phyloP scores from a whole-genome alignment of 2,113 vertebrate species.

The Centropus bengalensis region DNA sequence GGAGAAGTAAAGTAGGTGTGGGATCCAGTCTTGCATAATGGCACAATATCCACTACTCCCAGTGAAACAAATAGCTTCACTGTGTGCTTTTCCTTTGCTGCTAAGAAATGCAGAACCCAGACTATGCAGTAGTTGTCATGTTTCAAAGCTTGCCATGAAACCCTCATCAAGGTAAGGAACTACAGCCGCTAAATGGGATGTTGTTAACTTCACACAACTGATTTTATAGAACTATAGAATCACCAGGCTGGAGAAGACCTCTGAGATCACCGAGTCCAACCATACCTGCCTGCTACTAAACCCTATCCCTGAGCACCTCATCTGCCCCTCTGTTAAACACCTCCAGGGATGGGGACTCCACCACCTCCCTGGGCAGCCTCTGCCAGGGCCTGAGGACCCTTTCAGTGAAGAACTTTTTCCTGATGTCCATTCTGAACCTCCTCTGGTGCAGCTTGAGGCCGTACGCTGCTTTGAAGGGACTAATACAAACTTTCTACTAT shows the following conservation, averaged over 20 bases:
- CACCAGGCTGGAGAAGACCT: too few species aligned
- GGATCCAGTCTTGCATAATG: neutral
- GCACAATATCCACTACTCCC: fast-evolving
- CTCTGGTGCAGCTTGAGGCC: neutral
- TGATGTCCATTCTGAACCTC: too few species aligned
- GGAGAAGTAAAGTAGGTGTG: neutral
- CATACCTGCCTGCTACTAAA: too few species aligned
- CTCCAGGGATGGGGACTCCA: too few species aligned
- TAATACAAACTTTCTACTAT: neutral
- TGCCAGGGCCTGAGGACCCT: too few species aligned
- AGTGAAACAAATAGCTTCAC: neutral
- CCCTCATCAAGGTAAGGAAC: neutral
- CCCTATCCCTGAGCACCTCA: too few species aligned
- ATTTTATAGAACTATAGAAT: neutral
- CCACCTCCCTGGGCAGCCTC: too few species aligned
- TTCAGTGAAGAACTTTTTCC: too few species aligned
- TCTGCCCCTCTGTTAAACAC: too few species aligned
- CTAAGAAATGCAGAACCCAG: neutral
- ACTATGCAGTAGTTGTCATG: neutral
- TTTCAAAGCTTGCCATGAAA: neutral
- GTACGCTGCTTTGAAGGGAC: neutral
- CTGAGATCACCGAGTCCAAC: too few species aligned
- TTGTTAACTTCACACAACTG: neutral
- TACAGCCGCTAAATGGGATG: neutral
- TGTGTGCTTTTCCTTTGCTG: neutral